These are phyloP conservation scores for Atta colombica DNA, from an alignment of 1,140 invertebrate species.

Conservation along the genomic window DNA sequence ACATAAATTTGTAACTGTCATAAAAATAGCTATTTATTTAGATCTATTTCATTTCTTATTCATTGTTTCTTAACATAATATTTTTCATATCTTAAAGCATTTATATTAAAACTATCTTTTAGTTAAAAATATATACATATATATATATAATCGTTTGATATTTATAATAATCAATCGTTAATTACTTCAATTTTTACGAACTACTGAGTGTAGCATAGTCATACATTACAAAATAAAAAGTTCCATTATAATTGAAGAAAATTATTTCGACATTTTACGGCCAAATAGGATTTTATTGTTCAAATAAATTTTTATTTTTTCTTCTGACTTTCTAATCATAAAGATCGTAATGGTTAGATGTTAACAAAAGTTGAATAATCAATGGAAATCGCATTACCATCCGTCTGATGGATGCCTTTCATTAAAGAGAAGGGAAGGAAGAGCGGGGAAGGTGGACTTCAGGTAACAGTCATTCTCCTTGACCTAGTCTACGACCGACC, in stretches of 20 bases:
- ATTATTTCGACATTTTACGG: not conserved
- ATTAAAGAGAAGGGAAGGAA: constrained; percentile 39
- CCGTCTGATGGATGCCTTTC: constrained; percentile 55
- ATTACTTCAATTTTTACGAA: not conserved
- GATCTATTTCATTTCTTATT: not conserved
- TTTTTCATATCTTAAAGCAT: not conserved
- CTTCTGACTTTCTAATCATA: not conserved
- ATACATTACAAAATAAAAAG: not conserved
- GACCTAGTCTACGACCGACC: constrained; percentile 71
- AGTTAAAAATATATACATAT: not conserved
- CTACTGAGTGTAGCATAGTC: not conserved
- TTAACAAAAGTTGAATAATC: constrained; percentile 43
- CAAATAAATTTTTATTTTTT: not conserved
- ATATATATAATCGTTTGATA: not conserved
- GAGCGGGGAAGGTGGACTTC: constrained; percentile 21
- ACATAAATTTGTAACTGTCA: not conserved
- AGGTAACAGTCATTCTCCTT: constrained; percentile 74
- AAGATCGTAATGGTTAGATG: not conserved
- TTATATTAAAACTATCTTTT: not conserved
- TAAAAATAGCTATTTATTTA: not conserved
- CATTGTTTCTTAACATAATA: not conserved
- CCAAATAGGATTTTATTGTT: not conserved
- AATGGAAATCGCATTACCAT: constrained; percentile 6
- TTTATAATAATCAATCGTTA: not conserved
- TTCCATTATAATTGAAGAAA: not conserved